Conservation (phyloP, 2,113 vertebrate genomes). For the human (Homo sapiens) region GRCh38 chr14:50284501-50285000, state of each 20-base stretch:
- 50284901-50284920: not conserved
- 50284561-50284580: not conserved
- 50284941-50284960: not conserved
- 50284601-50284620: not conserved
- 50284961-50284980: not conserved
- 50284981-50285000: too few species aligned
- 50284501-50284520: not conserved
- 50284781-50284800: not conserved
- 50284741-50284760: not conserved
- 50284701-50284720: not conserved
- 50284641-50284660: not conserved
- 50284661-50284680: not conserved
- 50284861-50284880: not conserved
- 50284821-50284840: not conserved
- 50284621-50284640: not conserved
- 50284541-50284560: not conserved
- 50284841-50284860: not conserved
- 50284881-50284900: conserved; percentile 1
- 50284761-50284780: not conserved
- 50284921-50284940: not conserved
- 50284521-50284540: not conserved
- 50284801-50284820: not conserved
- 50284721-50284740: not conserved
- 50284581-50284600: conserved; percentile 35
- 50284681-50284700: not conserved